Evolutionary conservation across 2,797 vertebrate species (phyloP).

Genomic region (Tangara arthus): DNA sequence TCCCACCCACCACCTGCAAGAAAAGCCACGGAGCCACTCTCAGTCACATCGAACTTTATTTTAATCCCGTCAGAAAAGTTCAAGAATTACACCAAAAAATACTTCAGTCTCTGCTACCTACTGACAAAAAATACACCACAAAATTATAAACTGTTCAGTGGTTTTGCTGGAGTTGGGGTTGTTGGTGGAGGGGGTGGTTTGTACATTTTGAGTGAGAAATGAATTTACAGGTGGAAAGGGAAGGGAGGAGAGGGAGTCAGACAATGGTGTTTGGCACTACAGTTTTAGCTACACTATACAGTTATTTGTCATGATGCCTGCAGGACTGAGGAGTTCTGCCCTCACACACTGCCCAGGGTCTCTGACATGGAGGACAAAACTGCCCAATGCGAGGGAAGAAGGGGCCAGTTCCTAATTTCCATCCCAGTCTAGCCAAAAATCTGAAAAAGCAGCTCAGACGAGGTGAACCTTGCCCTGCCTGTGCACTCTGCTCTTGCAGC

Average conservation of each 20-base stretch:
- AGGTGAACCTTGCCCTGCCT: background rate
- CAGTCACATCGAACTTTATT: constrained; percentile 85
- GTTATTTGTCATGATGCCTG: constrained; percentile 65
- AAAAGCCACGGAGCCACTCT: constrained; percentile 23
- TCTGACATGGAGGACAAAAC: constrained; percentile 48
- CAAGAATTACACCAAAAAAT: constrained; percentile 85
- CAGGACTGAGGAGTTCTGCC: constrained; percentile 54
- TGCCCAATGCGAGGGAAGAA: constrained; percentile 28
- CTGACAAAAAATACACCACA: constrained; percentile 84
- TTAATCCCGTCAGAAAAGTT: constrained; percentile 82
- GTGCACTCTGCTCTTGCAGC: background rate
- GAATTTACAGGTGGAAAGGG: constrained; percentile 77
- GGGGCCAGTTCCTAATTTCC: constrained; percentile 42
- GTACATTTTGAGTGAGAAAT: constrained; percentile 73
- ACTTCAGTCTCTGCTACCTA: constrained; percentile 85
- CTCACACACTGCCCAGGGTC: constrained; percentile 40
- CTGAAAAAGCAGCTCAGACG: constrained; percentile 30
- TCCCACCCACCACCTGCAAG: background rate
- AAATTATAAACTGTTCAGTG: constrained; percentile 81
- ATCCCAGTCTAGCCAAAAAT: constrained; percentile 27
- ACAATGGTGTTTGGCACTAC: constrained; percentile 71
- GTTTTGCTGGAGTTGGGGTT: constrained; percentile 55
- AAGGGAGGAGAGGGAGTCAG: constrained; percentile 36
- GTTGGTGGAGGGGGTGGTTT: constrained; percentile 54
- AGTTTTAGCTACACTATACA: constrained; percentile 70